Evolutionary conservation across 2,797 vertebrate species (phyloP).

Genomic region (Acridotheres tristis): DNA sequence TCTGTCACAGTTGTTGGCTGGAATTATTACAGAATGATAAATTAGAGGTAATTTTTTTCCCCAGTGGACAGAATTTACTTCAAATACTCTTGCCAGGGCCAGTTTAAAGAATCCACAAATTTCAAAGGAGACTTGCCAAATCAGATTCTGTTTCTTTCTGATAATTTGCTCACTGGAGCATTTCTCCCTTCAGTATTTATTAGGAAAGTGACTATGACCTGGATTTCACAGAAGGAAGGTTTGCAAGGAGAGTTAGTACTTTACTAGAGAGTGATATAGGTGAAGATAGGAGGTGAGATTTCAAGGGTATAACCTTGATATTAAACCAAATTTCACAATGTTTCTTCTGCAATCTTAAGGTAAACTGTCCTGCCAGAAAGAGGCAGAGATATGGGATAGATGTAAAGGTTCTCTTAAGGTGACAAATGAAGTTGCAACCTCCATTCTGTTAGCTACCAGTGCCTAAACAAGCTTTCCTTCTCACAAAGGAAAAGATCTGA

Average conservation of each 20-base stretch:
- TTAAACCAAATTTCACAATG: background rate
- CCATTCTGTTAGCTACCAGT: background rate
- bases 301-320: background rate
- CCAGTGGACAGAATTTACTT: background rate
- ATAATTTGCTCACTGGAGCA: background rate
- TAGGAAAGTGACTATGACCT: background rate
- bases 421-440: background rate
- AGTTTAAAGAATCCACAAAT: background rate
- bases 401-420: background rate
- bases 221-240: background rate
- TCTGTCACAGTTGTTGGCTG: background rate
- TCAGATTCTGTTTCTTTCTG: conserved; percentile 1
- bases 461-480: background rate
- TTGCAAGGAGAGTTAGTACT: background rate
- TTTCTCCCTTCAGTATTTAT: background rate
- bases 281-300: background rate
- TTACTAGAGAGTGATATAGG: background rate
- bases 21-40: conserved; percentile 7
- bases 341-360: background rate
- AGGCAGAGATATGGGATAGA: background rate
- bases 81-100: background rate
- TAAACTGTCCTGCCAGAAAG: background rate
- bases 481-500: background rate
- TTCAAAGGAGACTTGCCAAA: conserved; percentile 10
- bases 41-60: background rate